A percentile compares a stretch with the other conserved stretches of the same genome.
Evolutionary conservation across 2,888 invertebrate genomes (phyloP).

Genomic region (Germaria angustata): DNA sequence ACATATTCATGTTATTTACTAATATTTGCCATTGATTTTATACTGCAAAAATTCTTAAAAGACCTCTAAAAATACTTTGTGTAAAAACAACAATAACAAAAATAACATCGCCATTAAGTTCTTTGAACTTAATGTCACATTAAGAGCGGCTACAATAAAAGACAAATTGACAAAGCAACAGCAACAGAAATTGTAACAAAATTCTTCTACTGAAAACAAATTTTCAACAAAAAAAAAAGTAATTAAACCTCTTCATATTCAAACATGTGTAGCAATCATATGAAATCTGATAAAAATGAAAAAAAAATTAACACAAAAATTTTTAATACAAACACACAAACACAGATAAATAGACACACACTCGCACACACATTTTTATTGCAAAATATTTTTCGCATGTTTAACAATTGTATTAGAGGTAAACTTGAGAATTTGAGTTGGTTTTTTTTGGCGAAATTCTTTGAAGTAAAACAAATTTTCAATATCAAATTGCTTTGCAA

Average conservation of each 20-base stretch:
- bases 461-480: constrained; percentile 30
- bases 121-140: constrained; percentile 50
- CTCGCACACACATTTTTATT: constrained; percentile 9
- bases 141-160: constrained; percentile 48
- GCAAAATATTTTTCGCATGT: constrained; percentile 35
- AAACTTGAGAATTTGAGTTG: constrained; percentile 46
- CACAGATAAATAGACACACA: not conserved
- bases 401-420: constrained; percentile 34
- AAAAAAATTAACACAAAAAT: constrained; percentile 45
- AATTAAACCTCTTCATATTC: constrained; percentile 57
- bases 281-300: constrained; percentile 63
- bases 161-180: constrained; percentile 19
- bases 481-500: constrained; percentile 49
- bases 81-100: not conserved
- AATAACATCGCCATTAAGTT: constrained; percentile 29
- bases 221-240: constrained; percentile 53
- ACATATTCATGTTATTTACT: too few species aligned
- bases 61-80: not conserved
- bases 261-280: constrained; percentile 58
- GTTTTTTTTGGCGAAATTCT: constrained; percentile 4
- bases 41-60: not conserved
- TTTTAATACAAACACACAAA: constrained; percentile 12
- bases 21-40: too few species aligned
- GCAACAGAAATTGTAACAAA: constrained; percentile 29
- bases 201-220: constrained; percentile 38